phyloP scores from a whole-genome alignment of 2,797 vertebrate genomes.

The Nannoperca obscura region DNA sequence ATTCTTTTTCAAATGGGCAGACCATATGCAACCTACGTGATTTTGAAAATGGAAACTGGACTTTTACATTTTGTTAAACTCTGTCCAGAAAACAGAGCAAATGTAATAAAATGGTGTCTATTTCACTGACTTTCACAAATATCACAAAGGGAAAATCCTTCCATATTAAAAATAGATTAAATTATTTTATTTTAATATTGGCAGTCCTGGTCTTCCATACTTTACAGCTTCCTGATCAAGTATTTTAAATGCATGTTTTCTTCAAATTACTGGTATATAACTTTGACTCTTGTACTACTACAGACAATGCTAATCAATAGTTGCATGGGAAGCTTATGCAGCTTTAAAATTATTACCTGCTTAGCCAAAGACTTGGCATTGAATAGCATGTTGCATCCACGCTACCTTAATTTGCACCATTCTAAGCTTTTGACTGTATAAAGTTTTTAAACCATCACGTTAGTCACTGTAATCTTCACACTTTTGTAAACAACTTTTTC shows the following conservation, averaged over 20 bases:
- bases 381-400: slow-evolving; percentile 76
- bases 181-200: background rate
- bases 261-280: background rate
- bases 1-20: background rate
- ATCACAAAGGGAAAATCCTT: background rate
- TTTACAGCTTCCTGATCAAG: background rate
- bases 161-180: background rate
- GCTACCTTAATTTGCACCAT: slow-evolving; percentile 79
- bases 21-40: background rate
- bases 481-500: slow-evolving; percentile 89
- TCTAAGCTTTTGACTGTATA: slow-evolving; percentile 82
- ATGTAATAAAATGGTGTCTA: background rate
- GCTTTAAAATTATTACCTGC: slow-evolving; percentile 14
- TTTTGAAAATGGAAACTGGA: background rate
- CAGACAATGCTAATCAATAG: slow-evolving; percentile 7
- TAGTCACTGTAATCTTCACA: slow-evolving; percentile 87
- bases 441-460: slow-evolving; percentile 82
- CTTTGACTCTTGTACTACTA: background rate
- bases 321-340: slow-evolving; percentile 36
- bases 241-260: slow-evolving; percentile 54
- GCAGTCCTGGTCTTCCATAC: slow-evolving; percentile 25
- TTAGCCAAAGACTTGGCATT: slow-evolving; percentile 15
- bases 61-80: background rate
- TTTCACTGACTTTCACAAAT: background rate
- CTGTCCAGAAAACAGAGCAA: background rate